These are phyloP conservation scores for Oryzias dopingdopingensis DNA, from an alignment of 2,797 vertebrate genomes.

Conservation along the genomic window DNA sequence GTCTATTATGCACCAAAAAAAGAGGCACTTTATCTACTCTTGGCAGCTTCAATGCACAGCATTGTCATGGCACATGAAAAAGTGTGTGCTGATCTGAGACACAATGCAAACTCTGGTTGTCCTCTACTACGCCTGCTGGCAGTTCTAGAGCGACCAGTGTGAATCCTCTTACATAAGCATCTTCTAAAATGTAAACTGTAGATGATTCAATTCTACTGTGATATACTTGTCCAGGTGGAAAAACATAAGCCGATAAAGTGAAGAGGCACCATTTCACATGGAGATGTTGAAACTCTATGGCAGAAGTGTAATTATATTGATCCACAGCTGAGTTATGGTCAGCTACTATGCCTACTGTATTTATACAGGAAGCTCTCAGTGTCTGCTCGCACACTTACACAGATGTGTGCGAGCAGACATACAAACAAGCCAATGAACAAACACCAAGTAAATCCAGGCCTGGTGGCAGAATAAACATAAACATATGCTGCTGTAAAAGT, in stretches of 20 bases:
- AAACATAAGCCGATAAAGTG: too few relatives aligned
- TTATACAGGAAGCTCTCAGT: slow-evolving; percentile 1
- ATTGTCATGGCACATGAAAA: not conserved
- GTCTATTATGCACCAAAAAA: not conserved
- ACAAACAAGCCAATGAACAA: slow-evolving; percentile 5
- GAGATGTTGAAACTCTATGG: too few relatives aligned
- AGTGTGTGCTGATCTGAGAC: not conserved
- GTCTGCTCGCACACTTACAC: slow-evolving; percentile 1
- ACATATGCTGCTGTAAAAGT: slow-evolving; percentile 11
- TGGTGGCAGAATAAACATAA: slow-evolving; percentile 7
- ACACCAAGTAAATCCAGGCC: not conserved
- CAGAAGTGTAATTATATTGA: not conserved
- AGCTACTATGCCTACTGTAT: slow-evolving; percentile 3
- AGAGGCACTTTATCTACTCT: not conserved
- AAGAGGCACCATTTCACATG: too few relatives aligned
- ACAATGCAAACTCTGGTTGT: not conserved
- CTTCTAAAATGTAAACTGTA: slow-evolving; percentile 22
- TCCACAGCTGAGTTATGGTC: slow-evolving; percentile 6
- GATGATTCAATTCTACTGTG: slow-evolving; percentile 42
- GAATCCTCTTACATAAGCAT: slow-evolving; percentile 49
- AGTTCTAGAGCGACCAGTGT: slow-evolving; percentile 20
- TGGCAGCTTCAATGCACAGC: not conserved
- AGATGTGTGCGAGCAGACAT: not conserved
- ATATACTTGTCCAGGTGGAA: slow-evolving; percentile 11
- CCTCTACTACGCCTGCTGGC: slow-evolving; percentile 9